Evolutionary conservation across 2,888 invertebrate species (phyloP).

Genomic region (Tinea pellionella): DNA sequence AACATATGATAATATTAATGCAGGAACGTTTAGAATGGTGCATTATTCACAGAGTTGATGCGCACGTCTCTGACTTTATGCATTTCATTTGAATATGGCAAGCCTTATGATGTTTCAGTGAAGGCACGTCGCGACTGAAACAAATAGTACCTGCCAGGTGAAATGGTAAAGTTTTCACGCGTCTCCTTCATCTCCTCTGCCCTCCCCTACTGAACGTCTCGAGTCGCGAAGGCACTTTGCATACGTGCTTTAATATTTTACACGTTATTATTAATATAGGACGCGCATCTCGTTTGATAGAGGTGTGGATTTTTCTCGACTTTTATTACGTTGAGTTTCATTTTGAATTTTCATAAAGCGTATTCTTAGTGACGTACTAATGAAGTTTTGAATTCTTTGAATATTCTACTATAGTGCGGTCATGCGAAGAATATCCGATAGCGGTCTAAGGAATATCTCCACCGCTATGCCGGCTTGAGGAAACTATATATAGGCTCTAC

Average conservation of each 20-base stretch:
- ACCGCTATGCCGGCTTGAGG: no score
- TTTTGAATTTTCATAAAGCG: no score
- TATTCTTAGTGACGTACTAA: no score
- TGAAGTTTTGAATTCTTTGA: no score
- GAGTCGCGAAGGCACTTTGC: constrained; percentile 7
- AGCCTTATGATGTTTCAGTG: background rate
- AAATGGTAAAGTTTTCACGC: constrained; percentile 9
- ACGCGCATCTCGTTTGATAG: background rate
- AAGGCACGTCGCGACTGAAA: background rate
- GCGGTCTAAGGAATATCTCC: no score
- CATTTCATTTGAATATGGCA: background rate
- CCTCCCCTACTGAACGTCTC: background rate
- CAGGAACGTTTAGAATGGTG: background rate
- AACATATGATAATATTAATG: background rate
- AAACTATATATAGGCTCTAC: no score
- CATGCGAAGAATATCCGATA: no score
- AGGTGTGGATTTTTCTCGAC: constrained; percentile 10
- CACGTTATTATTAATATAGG: constrained; percentile 7
- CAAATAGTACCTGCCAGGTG: constrained; percentile 3
- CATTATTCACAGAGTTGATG: background rate
- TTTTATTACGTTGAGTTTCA: constrained; percentile 19
- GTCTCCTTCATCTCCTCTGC: background rate
- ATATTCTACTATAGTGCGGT: no score
- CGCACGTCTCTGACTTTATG: background rate
- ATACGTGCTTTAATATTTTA: constrained; percentile 8